Base-by-base conservation (phyloP, 2,113 vertebrate genomes). In the Pseudopodoces humilis region DNA sequence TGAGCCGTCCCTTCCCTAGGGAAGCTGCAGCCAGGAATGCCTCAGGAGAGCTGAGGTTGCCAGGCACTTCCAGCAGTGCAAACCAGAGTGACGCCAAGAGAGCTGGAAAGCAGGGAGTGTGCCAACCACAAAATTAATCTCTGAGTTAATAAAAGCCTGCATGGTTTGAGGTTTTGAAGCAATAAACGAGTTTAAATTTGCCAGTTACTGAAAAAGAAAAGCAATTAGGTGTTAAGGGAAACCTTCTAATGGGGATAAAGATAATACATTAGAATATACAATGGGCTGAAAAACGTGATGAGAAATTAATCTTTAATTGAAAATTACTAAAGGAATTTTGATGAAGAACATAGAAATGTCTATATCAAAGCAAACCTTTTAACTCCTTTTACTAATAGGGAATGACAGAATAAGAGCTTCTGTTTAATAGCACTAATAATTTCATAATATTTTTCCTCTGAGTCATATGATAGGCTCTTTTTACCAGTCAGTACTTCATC, bases 121-220 rank as follows among this genome's bases (percentile, higher is more conserved):
- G 84, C 93, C 93, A 95, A 63, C 82, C 92, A 77, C 91, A 93
- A 83, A 94, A 94, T 90, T 96, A 92, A 95, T 88, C 68, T 92
- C 80, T 83, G 82, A 80, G 59, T 96, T 95, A 95, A 88, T 86
- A 90, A 94, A 90, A 93, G 84, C 50, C 39, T 85, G 50, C 84
- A 79, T 35, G 75, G 85, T 83, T 85, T 95, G 93, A 95, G 90
- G 90, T 94, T 95, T 97, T 93, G 91, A 94, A 92, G 93, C 82
- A 95, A 92, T 90, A 94, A 96, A 90, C 2, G 49, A 80, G 82
- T 74, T 97, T 82, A 88, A 67, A 83, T 95, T 90, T 97, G 87
- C 82, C 78, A 91, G 75, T 0, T 3, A 91, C 75, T 85, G 78
- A 83, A 85, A 87, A 95, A 91, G 89, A 89, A 95, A 91, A 95